phyloP scores from a whole-genome alignment of 2,113 vertebrate genomes.

The Dromas ardeola region DNA sequence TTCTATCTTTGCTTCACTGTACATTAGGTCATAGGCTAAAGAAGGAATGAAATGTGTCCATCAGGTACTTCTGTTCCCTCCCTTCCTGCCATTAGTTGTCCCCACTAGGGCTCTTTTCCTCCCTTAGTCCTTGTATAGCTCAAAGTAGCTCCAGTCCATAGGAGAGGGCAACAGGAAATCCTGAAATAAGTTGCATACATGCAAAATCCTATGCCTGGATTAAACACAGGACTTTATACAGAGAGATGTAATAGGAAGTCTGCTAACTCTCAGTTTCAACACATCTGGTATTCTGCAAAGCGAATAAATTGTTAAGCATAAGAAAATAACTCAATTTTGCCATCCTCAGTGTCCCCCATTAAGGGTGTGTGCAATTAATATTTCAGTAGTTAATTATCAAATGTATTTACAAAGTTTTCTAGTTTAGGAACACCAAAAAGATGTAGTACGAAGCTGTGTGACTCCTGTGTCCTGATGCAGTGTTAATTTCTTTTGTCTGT shows the following conservation, averaged over 20 bases:
- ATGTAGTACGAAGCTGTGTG: not conserved
- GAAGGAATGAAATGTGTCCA: slow-evolving; percentile 13
- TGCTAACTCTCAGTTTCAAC: not conserved
- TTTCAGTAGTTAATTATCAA: not conserved
- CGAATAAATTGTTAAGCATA: not conserved
- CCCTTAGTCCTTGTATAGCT: slow-evolving; percentile 3
- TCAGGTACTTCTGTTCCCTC: slow-evolving; percentile 20
- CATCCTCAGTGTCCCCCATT: not conserved
- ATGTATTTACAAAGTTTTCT: not conserved
- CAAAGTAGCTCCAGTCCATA: slow-evolving; percentile 40
- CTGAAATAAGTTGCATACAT: slow-evolving; percentile 8
- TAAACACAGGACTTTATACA: not conserved
- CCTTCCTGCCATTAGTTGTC: slow-evolving; percentile 46
- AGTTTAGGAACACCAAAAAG: not conserved
- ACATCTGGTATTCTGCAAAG: not conserved
- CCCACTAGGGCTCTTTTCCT: slow-evolving; percentile 23
- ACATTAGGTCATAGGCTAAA: not conserved
- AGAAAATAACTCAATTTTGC: not conserved
- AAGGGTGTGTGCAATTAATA: not conserved
- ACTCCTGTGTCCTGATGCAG: not conserved
- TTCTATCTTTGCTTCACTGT: not conserved
- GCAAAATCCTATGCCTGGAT: not conserved
- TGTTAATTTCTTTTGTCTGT: not conserved
- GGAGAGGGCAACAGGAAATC: slow-evolving; percentile 52
- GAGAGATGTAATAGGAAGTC: not conserved